Conservation (phyloP, 1,140 invertebrate species). For the Epicauta chinensis region DNA sequence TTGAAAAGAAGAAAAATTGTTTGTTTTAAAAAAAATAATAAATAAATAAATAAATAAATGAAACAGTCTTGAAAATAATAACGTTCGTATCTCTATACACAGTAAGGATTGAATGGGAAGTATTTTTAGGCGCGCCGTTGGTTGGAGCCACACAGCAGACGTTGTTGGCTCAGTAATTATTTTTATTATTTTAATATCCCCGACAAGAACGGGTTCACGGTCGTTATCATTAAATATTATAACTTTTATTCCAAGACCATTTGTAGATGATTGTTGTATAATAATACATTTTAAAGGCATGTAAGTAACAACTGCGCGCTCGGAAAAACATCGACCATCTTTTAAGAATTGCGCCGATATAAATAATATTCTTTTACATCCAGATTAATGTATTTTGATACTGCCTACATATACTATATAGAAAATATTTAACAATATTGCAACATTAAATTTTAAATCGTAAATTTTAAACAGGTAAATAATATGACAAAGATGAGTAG, state of each 20-base stretch:
- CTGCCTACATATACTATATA: no score
- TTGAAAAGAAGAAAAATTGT: no score
- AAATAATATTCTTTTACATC: no score
- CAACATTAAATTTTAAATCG: neutral
- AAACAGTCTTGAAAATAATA: no score
- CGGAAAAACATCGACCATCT: neutral
- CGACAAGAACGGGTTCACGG: constrained; percentile 41
- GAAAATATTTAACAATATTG: no score
- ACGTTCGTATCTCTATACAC: no score
- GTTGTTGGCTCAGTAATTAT: constrained; percentile 38
- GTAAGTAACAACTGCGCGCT: constrained; percentile 29
- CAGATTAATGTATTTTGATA: no score
- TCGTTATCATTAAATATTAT: constrained; percentile 44
- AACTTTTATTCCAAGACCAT: constrained; percentile 41
- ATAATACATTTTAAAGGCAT: constrained; percentile 43
- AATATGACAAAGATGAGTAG: constrained; percentile 17
- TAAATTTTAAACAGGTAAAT: neutral
- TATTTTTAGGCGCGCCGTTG: constrained; percentile 31
- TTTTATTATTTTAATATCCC: constrained; percentile 44
- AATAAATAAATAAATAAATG: no score
- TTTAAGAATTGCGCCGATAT: no score
- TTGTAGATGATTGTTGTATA: constrained; percentile 40
- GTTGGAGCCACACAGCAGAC: constrained; percentile 23
- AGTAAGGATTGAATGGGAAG: neutral
- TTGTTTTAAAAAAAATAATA: no score